Evolutionary conservation across 2,797 vertebrate genomes (phyloP).

Genomic region (Arremon brunneinucha): DNA sequence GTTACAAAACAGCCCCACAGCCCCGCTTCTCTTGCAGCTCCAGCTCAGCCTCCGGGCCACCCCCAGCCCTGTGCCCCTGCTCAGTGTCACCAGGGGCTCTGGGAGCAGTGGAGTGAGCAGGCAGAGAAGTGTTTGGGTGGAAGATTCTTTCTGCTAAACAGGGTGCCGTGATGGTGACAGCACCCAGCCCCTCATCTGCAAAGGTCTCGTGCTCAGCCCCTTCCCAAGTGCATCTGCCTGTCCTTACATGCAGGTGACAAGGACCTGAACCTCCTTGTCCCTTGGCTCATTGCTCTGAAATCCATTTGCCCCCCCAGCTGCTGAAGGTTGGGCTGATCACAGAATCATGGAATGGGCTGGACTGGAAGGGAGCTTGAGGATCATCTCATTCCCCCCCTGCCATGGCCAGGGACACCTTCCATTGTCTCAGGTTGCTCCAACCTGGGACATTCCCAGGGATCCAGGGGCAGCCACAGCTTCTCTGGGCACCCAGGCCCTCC

Average conservation of each 20-base stretch:
- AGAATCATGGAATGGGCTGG: neutral
- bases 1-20: slow-evolving; percentile 48
- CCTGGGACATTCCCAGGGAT: neutral
- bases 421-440: neutral
- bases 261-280: neutral
- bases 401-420: neutral
- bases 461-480: neutral
- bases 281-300: neutral
- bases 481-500: neutral
- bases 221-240: neutral
- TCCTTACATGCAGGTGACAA: accelerated
- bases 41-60: neutral
- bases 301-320: neutral
- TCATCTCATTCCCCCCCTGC: neutral
- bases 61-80: neutral
- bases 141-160: neutral
- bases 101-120: neutral
- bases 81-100: neutral
- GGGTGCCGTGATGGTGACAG: neutral
- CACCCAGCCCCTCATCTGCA: neutral
- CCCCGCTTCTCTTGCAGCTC: neutral
- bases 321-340: accelerated
- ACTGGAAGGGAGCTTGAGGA: neutral
- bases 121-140: neutral
- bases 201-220: neutral